Evolutionary conservation across 2,797 vertebrate species (phyloP).

Genomic region (Setipinna tenuifilis): DNA sequence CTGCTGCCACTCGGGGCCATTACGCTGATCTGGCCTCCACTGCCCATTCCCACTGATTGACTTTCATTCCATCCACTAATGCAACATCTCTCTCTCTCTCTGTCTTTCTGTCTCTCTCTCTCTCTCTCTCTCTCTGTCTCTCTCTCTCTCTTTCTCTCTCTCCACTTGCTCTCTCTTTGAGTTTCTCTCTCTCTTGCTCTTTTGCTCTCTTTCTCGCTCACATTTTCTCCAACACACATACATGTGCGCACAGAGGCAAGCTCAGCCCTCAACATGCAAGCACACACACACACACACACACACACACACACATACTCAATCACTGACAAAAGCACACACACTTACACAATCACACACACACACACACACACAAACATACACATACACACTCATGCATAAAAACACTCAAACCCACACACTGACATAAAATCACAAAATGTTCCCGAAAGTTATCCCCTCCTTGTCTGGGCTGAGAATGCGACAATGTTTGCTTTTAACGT

Average conservation of each 20-base stretch:
- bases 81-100: background rate
- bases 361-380: background rate
- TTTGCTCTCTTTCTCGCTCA: no score
- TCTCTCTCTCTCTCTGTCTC: background rate
- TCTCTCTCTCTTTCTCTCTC: background rate
- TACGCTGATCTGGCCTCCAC: conserved; percentile 18
- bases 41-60: conserved; percentile 21
- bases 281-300: background rate
- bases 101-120: background rate
- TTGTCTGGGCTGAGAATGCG: background rate
- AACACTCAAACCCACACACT: background rate
- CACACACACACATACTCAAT: background rate
- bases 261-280: background rate
- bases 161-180: background rate
- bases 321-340: no score
- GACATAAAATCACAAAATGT: conserved; percentile 17
- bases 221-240: background rate
- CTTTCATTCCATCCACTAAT: conserved; percentile 27
- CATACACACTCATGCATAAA: background rate
- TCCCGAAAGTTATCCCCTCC: conserved; percentile 27
- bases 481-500: conserved; percentile 11
- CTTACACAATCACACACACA: background rate
- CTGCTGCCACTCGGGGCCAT: conserved; percentile 15
- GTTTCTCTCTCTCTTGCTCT: no score
- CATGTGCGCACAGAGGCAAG: no score